Base-by-base conservation (phyloP, 2,888 invertebrate genomes). In the Lithophane leautieri region DNA sequence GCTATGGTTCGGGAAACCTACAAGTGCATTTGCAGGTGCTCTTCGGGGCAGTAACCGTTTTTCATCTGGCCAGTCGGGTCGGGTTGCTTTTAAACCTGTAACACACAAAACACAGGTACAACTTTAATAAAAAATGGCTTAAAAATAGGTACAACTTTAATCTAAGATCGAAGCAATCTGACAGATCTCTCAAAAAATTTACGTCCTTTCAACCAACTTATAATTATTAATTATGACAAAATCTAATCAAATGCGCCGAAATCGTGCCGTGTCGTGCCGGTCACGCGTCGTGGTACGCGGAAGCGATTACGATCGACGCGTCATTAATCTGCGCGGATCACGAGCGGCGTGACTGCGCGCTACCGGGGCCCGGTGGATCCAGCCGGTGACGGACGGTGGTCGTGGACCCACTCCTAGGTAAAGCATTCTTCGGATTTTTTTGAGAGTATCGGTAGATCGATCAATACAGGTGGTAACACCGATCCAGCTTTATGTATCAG, bases 291-390 rank as follows among this genome's bases (percentile, higher is more conserved):
- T 88, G 90, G 88, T 86, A 92, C 89, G 86, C 93, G 94, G 94
- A 94, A 94, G 93, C 90, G 93, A 93, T 93, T 85, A 90, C 86
- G 82, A 92, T 91, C 91, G 86, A 76, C 81, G 74, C 87, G 83
- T 87, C 90, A 90, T 93, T 91, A 93, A 92, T 93, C 92, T 90
- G 85, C 58, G 50, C 76, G 73, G 86, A 90, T 92, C 93, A 93
- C 92, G 93, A 86, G 87, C 86, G 82, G 82, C 91, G 90, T 92
- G 92, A 89, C 90, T 79, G 79, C 73, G 71, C 69, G 81, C 84
- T 87, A 82, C 89, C 81, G 79, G 73, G 44, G 69, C 62, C 2
- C 34, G 4, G 4, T 2, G 61, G 47, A 76, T 4, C 25, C n/a
- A 50, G n/a, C 14, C 68, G 69, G 42, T 50, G 84, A 66, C 70